Conservation (phyloP, 1,140 invertebrate species). For the Cherax destructor region DNA sequence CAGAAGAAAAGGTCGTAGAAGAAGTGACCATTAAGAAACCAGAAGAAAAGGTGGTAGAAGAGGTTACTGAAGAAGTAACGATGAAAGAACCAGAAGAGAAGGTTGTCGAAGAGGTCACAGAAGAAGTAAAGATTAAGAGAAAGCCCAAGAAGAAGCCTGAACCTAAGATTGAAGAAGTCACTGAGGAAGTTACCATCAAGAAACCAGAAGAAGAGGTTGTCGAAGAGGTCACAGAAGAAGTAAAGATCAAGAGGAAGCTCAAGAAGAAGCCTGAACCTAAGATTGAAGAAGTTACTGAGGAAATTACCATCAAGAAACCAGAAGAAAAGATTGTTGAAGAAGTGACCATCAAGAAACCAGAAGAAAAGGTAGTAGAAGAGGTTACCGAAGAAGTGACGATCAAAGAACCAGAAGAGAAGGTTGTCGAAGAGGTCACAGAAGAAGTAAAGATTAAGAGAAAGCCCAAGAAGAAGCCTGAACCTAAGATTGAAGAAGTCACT, state of each 20-base stretch:
- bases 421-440: conserved; percentile 70
- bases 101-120: conserved; percentile 64
- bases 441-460: conserved; percentile 40
- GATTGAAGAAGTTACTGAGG: conserved; percentile 69
- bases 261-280: conserved; percentile 57
- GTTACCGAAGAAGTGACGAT: conserved; percentile 34
- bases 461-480: conserved; percentile 34
- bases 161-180: conserved; percentile 49
- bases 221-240: conserved; percentile 64
- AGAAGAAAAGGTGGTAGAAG: conserved; percentile 51
- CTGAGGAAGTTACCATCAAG: conserved; percentile 60
- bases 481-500: conserved; percentile 70
- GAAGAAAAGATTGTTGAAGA: conserved; percentile 57
- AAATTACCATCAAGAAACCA: conserved; percentile 41
- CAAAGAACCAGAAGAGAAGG: conserved; percentile 67
- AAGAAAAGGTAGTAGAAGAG: conserved; percentile 66
- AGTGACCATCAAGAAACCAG: conserved; percentile 67
- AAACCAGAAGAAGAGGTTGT: conserved; percentile 63
- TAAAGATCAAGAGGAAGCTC: conserved; percentile 27
- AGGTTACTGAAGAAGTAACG: conserved; percentile 42
- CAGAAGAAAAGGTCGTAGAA: conserved; percentile 66
- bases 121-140: conserved; percentile 31
- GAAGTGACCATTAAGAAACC: conserved; percentile 51
- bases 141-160: conserved; percentile 49
- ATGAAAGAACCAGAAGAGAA: conserved; percentile 69